These are phyloP conservation scores for Shinisaurus crocodilurus DNA, from an alignment of 2,113 vertebrate species.

Conservation along the genomic window DNA sequence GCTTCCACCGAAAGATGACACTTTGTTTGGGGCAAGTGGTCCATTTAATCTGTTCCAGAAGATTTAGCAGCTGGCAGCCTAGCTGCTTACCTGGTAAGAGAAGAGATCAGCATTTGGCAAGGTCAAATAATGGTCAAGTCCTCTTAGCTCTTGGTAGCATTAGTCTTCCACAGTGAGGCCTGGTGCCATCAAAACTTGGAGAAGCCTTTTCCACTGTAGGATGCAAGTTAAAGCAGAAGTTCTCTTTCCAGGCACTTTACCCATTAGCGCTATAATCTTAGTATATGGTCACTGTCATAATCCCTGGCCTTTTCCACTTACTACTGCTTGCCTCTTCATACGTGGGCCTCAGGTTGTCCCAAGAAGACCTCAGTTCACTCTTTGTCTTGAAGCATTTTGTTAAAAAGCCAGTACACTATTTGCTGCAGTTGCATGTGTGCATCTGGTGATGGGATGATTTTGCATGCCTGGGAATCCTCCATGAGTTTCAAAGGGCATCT, in stretches of 20 bases:
- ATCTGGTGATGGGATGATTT: neutral
- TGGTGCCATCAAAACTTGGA: neutral
- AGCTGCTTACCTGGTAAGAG: constrained; percentile 8
- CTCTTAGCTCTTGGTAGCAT: neutral
- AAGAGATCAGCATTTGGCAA: neutral
- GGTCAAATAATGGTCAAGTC: constrained; percentile 2
- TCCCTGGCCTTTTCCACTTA: neutral
- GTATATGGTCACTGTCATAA: neutral
- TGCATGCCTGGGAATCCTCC: neutral
- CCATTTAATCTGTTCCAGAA: constrained; percentile 18
- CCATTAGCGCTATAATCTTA: neutral
- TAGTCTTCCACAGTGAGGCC: neutral
- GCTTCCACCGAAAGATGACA: neutral
- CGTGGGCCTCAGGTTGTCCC: neutral
- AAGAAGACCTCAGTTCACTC: neutral
- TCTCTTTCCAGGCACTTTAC: neutral
- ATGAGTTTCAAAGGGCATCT: neutral
- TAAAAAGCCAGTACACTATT: neutral
- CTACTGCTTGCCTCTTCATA: neutral
- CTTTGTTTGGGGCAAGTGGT: neutral
- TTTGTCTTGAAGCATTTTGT: neutral
- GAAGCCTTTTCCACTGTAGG: neutral
- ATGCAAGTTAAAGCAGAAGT: neutral
- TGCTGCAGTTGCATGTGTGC: neutral
- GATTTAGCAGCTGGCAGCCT: neutral